Base-by-base conservation (phyloP, 30 jellyfish, hydroid and myxozoan genomes). In the Chrysaora quinquecirrha region DNA sequence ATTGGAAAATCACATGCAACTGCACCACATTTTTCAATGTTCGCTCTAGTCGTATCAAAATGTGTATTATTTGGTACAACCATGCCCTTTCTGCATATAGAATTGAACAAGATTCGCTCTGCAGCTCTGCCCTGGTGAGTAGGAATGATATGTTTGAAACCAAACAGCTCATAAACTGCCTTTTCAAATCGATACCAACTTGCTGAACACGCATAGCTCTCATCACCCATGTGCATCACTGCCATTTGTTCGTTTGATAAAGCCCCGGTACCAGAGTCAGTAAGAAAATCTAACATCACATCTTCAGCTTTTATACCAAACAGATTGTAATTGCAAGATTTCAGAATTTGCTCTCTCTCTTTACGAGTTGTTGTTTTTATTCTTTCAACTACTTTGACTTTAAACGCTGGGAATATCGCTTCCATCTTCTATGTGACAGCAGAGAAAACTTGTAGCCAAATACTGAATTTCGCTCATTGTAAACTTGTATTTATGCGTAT, bases 121-220 rank as follows among this genome's bases (percentile, higher is more conserved):
- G 96, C 96, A 7, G 96, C 96, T 22, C 96, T 34, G 32, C 96
- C 96, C 33, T 85, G 96, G 62, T 85, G 96, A 0, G 89, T 74
- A 23, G 96, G 96, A 35, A 85, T 63, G 48, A 85, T 30, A 73
- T 85, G 89, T 67, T 85, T 85, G 75, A 74, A 76, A 24, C 31
- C 58, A 65, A 85, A 85, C 63, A 85, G 48, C 9, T 85, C 80
- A 1, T 68, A 9, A 22, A 85, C 96, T 27, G 96, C 89, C n/a
- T 22, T 48, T 61, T 54, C 83, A 80, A 85, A 85, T 22, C 50
- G 67, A 65, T 76, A 74, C 96, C 96, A 85, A 38, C 96, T 85
- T 28, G 47, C 65, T 25, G 89, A 74, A 24, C 89, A 71, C 1
- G 96, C 89, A 69, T 85, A 85, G 60, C 96, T 85, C 69, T 85